Percentiles rank a stretch among this genome's conserved stretches.
Evolutionary conservation across 2,113 vertebrate genomes (phyloP).

Genomic region (Pandion haliaetus): DNA sequence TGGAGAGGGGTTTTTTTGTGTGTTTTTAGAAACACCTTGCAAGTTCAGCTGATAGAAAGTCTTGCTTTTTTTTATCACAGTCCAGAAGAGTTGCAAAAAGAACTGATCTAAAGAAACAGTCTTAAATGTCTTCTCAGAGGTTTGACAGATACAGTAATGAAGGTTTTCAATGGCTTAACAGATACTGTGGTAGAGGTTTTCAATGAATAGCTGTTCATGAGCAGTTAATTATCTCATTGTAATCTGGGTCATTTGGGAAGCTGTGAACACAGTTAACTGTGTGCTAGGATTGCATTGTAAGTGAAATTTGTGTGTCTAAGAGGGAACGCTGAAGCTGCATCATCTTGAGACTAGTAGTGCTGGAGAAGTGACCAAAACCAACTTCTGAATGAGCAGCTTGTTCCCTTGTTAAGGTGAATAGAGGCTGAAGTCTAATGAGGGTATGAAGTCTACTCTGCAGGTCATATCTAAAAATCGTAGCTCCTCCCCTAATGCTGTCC

Average conservation of each 20-base stretch:
- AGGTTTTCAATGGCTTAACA: not conserved
- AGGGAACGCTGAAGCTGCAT: not conserved
- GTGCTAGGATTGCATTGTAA: not conserved
- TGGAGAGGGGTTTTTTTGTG: not conserved
- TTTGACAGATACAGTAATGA: not conserved
- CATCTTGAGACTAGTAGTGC: not conserved
- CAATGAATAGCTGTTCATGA: conserved; percentile 15
- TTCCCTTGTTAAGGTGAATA: not conserved
- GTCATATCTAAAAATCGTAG: not conserved
- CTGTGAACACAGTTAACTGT: not conserved
- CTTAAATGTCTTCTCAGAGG: not conserved
- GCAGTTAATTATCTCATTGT: conserved; percentile 39
- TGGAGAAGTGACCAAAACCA: not conserved
- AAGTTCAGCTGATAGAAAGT: not conserved
- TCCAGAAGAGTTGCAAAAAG: not conserved
- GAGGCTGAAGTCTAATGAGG: not conserved
- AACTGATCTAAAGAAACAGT: not conserved
- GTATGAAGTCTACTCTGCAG: not conserved
- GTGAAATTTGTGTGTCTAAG: not conserved
- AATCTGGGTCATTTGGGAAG: conserved; percentile 24
- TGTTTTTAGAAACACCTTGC: not conserved
- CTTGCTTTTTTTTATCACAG: not conserved
- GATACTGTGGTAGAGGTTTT: not conserved
- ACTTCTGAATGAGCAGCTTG: not conserved
- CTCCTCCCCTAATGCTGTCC: not conserved